These are phyloP conservation scores for Platypus cylindrus DNA, from an alignment of 2,888 invertebrate species.

Conservation along the genomic window DNA sequence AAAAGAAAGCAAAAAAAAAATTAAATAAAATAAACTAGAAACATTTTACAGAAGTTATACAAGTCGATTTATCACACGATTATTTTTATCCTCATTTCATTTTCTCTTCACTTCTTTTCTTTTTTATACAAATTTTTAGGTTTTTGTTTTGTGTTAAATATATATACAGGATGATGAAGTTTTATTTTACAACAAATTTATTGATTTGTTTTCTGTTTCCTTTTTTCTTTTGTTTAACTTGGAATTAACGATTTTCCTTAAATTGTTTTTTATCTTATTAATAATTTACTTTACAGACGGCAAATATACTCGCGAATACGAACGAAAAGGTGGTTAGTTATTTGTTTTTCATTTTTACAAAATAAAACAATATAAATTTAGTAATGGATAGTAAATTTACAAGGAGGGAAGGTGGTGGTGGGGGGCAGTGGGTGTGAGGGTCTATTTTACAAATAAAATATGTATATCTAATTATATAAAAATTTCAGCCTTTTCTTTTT, in stretches of 20 bases:
- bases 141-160: too few species aligned
- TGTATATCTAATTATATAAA: constrained; percentile 16
- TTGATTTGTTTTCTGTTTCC: too few species aligned
- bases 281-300: constrained; percentile 14
- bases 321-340: constrained; percentile 9
- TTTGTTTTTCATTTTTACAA: constrained; percentile 13
- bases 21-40: constrained; percentile 13
- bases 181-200: constrained; percentile 14
- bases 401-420: too few species aligned
- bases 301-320: constrained; percentile 9
- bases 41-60: constrained; percentile 18
- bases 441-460: constrained; percentile 18
- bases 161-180: constrained; percentile 14
- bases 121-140: constrained; percentile 17
- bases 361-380: constrained; percentile 12
- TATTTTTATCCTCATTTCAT: constrained; percentile 13
- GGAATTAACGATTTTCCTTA: too few species aligned
- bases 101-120: constrained; percentile 9
- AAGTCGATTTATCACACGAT: constrained; percentile 12
- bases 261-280: constrained; percentile 12
- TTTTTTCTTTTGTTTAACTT: too few species aligned
- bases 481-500: constrained; percentile 17
- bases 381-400: constrained; percentile 16
- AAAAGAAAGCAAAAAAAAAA: too few species aligned
- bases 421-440: too few species aligned